phyloP scores from a whole-genome alignment of 2,113 vertebrate genomes.

The Nesoenas mayeri region DNA sequence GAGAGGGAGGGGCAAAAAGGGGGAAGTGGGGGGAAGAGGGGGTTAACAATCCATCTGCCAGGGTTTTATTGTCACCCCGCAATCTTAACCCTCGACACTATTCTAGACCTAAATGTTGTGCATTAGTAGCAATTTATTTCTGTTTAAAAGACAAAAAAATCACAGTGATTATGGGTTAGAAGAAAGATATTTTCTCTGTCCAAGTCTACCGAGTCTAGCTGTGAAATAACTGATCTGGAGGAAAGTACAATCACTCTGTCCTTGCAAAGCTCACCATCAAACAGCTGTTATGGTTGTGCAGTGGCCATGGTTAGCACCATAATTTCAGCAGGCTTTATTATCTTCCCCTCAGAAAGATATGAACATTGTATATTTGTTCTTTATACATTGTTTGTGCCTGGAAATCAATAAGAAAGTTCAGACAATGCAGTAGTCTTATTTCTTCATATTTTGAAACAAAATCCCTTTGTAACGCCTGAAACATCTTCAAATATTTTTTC shows the following conservation, averaged over 20 bases:
- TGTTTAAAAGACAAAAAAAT: not conserved
- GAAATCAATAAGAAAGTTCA: slow-evolving; percentile 35
- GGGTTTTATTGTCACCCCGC: too few relatives aligned
- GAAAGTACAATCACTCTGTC: not conserved
- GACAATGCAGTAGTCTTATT: not conserved
- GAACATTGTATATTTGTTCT: not conserved
- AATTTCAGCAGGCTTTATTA: not conserved
- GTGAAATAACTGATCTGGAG: not conserved
- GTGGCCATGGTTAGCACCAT: not conserved
- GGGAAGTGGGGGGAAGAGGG: too few relatives aligned
- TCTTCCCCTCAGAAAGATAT: not conserved
- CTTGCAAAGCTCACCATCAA: not conserved
- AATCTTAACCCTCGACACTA: too few relatives aligned
- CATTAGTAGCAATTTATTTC: not conserved
- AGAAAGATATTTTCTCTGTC: not conserved
- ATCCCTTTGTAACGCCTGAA: slow-evolving; percentile 1
- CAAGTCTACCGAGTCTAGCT: not conserved
- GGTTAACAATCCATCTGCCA: too few relatives aligned
- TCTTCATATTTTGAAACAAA: slow-evolving; percentile 25
- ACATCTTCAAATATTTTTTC: not conserved
- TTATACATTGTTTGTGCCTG: not conserved
- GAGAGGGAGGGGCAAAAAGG: too few relatives aligned
- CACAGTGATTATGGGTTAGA: not conserved
- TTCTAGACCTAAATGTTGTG: not conserved
- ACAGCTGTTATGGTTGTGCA: not conserved